Evolutionary conservation across 2,888 invertebrate species (phyloP).

Genomic region (Conomelus anceps): DNA sequence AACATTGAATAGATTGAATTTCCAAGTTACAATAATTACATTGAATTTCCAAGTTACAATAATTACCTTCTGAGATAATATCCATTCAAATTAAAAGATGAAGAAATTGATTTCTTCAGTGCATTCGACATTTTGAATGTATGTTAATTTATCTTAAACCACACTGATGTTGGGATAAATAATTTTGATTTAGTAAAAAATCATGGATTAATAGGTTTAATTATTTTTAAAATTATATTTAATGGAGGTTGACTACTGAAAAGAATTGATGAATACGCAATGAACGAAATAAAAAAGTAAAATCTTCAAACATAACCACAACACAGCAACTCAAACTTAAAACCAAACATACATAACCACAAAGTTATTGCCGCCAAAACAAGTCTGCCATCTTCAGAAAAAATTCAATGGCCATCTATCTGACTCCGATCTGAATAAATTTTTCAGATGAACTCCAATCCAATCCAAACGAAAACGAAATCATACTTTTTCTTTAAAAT

Average conservation of each 20-base stretch:
- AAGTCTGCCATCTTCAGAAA: no score
- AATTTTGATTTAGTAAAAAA: no score
- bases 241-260: no score
- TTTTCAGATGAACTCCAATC: no score
- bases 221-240: no score
- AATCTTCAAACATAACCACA: not conserved
- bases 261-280: not conserved
- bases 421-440: no score
- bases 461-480: no score
- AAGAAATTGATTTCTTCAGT: slow-evolving; percentile 32
- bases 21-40: not conserved
- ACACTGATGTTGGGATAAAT: not conserved
- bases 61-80: slow-evolving; percentile 57
- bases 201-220: no score
- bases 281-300: not conserved
- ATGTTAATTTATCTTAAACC: not conserved
- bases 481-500: no score
- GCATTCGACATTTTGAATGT: not conserved
- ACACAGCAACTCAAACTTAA: no score
- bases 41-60: not conserved
- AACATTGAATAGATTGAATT: no score
- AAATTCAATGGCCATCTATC: no score
- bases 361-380: not conserved
- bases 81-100: slow-evolving; percentile 65
- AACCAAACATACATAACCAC: not conserved